Evolutionary conservation across 2,888 invertebrate genomes (phyloP).

Genomic region (Sclerodermus sp.): DNA sequence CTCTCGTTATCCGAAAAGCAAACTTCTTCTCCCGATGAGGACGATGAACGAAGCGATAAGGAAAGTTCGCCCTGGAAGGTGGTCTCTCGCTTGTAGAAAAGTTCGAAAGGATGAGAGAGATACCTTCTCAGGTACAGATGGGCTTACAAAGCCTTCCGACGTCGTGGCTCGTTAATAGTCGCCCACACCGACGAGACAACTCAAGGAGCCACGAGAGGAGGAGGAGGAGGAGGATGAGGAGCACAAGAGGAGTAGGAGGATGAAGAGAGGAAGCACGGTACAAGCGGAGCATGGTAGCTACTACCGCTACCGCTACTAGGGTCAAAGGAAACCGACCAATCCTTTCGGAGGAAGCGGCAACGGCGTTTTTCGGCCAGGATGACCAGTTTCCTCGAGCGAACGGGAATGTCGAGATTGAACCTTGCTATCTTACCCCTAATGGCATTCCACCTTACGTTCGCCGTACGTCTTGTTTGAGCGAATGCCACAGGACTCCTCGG

Average conservation of each 20-base stretch:
- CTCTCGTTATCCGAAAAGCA: conserved; percentile 33
- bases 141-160: not conserved
- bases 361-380: no score
- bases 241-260: not conserved
- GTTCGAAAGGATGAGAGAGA: conserved; percentile 4
- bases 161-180: conserved; percentile 15
- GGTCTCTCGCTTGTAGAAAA: conserved; percentile 24
- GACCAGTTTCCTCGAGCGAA: no score
- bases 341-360: no score
- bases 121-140: conserved; percentile 3
- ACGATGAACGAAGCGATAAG: conserved; percentile 34
- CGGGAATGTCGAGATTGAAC: no score
- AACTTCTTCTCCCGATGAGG: conserved; percentile 32
- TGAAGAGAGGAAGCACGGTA: no score
- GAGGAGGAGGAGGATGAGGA: no score
- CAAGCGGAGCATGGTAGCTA: no score
- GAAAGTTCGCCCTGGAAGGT: conserved; percentile 21
- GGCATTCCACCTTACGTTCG: not conserved
- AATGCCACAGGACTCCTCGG: no score
- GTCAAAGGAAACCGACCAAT: no score
- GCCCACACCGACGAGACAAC: not conserved
- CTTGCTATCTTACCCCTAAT: not conserved
- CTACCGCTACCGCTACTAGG: no score
- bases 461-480: not conserved
- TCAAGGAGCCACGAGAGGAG: no score